Conservation (phyloP, 2,113 vertebrate species). For the Microtus pennsylvanicus region DNA sequence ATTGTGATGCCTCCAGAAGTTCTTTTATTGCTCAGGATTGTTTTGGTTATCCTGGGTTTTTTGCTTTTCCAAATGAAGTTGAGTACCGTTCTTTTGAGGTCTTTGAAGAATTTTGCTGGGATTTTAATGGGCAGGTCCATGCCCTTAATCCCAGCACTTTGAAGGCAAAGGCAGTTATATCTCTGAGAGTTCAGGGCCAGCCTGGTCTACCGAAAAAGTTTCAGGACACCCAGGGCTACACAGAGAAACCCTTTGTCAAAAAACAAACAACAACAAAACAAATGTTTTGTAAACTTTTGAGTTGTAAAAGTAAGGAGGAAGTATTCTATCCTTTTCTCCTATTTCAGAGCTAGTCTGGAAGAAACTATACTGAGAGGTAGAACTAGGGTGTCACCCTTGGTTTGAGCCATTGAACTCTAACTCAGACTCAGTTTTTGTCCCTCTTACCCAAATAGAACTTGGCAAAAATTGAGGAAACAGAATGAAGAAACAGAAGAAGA, state of each 20-base stretch:
- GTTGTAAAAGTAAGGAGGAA: not conserved
- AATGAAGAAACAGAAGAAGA: constrained; percentile 2
- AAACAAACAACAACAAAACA: too few relatives aligned
- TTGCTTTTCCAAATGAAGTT: too few relatives aligned
- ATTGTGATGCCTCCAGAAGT: too few relatives aligned
- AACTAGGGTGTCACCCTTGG: not conserved
- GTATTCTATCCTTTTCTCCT: not conserved
- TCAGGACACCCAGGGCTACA: too few relatives aligned
- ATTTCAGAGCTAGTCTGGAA: not conserved
- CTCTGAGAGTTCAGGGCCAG: not conserved
- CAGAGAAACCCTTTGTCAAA: too few relatives aligned
- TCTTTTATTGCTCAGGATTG: too few relatives aligned
- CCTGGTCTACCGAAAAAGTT: too few relatives aligned
- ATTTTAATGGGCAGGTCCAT: too few relatives aligned
- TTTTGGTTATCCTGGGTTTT: too few relatives aligned
- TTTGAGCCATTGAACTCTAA: not conserved
- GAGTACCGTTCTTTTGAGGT: too few relatives aligned
- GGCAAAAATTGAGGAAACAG: not conserved
- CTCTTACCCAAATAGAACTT: constrained; percentile 18
- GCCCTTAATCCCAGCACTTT: not conserved
- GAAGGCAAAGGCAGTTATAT: not conserved
- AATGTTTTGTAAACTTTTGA: not conserved
- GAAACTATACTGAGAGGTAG: constrained; percentile 54
- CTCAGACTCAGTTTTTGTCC: not conserved
- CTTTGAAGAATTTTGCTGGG: too few relatives aligned